Conservation (phyloP, 2,797 vertebrate genomes). For the Sternotherus odoratus region DNA sequence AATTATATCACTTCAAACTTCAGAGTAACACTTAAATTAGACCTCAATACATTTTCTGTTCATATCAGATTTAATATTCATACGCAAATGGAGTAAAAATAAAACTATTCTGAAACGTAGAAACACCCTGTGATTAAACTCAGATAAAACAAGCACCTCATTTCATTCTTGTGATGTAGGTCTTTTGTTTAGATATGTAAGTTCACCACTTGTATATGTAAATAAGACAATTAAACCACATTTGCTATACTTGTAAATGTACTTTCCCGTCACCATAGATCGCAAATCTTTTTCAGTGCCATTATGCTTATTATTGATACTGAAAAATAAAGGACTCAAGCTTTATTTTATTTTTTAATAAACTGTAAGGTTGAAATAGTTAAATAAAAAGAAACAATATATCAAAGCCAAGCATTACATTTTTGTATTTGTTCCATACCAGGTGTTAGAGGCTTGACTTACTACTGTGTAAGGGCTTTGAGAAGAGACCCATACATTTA, state of each 20-base stretch:
- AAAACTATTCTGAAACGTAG: neutral
- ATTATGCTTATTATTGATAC: neutral
- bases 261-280: neutral
- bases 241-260: neutral
- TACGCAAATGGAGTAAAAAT: neutral
- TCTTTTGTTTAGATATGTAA: neutral
- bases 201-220: neutral
- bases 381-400: slow-evolving; percentile 71
- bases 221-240: neutral
- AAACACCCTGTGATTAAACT: neutral
- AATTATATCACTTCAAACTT: neutral
- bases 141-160: neutral
- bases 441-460: slow-evolving; percentile 46
- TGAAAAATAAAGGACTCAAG: slow-evolving; percentile 70
- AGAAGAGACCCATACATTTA: slow-evolving; percentile 37
- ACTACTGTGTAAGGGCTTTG: neutral
- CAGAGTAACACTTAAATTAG: neutral
- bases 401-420: slow-evolving; percentile 64
- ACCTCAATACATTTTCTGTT: neutral
- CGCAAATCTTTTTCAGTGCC: neutral
- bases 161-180: neutral
- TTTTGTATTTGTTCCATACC: slow-evolving; percentile 63
- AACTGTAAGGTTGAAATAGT: slow-evolving; percentile 76
- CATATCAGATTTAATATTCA: neutral
- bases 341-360: slow-evolving; percentile 72